Evolutionary conservation across 2,888 invertebrate genomes (phyloP), one percentile per base, ranked within the genome.

Genomic region (Beris morrisii): DNA sequence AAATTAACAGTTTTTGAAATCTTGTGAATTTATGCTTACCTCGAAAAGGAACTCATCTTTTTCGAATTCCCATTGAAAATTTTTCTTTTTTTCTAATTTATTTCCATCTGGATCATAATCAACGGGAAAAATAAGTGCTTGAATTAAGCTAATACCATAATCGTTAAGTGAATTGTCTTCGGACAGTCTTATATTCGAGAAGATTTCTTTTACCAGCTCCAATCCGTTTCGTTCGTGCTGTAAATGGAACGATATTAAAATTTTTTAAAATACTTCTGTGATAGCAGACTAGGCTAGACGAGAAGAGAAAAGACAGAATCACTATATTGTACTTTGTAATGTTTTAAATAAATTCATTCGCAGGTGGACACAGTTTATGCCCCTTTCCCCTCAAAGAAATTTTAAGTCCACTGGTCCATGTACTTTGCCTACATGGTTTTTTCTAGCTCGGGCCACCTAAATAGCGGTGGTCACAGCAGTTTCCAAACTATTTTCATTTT

Each of bases 11-110:
- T 55, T 38, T 55, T 22, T 22, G 22, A 22, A 22, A 22, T 22
- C 22, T 43, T 9, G 46, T 32, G 53, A n/a, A 3, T 13, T 32
- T 5, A 5, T 45, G 7, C 67, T 71, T 66, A 77, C 76, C 57
- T 80, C 79, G 57, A 77, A 79, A 13, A 80, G 67, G 68, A 77
- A 80, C 5, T 58, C 50, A 63, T 70, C 71, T 68, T 72, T 44
- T 0, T 69, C 61, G 44, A 74, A 71, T 64, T 74, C 65, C 54
- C 67, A 69, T 1, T 64, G n/a, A 50, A 74, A 46, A 3, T 22
- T 22, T 22, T 22, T 22, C 22, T 22, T 22, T 43, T 46, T 48
- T 11, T 45, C 55, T 4, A 66, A 50, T 0, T 72, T 70, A 4
- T 65, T 64, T 15, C 78, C 79, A 0, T 71, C 13, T 1, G 1